Base-by-base conservation (phyloP, 2,113 vertebrate genomes). In the Dicrurus megarhynchus region DNA sequence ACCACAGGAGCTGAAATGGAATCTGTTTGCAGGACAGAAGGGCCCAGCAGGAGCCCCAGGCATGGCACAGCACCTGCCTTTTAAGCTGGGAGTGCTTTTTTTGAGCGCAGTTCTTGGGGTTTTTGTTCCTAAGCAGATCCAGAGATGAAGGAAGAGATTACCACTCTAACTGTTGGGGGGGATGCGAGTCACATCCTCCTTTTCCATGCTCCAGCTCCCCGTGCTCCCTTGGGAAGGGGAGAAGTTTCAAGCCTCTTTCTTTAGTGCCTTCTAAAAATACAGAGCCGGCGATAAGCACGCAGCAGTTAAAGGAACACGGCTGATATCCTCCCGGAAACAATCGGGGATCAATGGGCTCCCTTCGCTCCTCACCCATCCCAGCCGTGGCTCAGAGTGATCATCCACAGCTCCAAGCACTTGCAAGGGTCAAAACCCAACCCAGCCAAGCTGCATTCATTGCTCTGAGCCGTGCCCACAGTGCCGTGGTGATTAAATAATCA, bases 101-200 rank as follows among this genome's bases (percentile, higher is more conserved):
- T 17, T 24, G 14, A 15, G 35, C 6, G 8, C 39, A 41, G 9
- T 69, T 81, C 46, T 85, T 12, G 57, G 28, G 13, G 26, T 11
- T 64, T 52, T 41, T 52, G 22, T 69, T 87, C 73, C 57, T 32
- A 69, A 61, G 87, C 69, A 73, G 65, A 86, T 35, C 8, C 22
- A 37, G 61, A 69, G 63, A 79, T 24, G 50, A 84, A 94, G 80
- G 91, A 85, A 75, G n/a, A 28, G 7, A 87, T 84, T 56, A 77
- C 57, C 4, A 41, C 85, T 90, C 50, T 11, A 83, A 69, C 50
- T 76, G 2, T 2, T 16, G 39, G 41, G 87, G 77, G 59, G 49
- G 63, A 57, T 91, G 69, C 57, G 42, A 77, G 84, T 87, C 89
- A 71, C 73, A 97, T 86, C 90, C 77, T 81, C 70, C 84, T 83